phyloP scores from a whole-genome alignment of 2,113 vertebrate genomes.

The Cathartes aura region DNA sequence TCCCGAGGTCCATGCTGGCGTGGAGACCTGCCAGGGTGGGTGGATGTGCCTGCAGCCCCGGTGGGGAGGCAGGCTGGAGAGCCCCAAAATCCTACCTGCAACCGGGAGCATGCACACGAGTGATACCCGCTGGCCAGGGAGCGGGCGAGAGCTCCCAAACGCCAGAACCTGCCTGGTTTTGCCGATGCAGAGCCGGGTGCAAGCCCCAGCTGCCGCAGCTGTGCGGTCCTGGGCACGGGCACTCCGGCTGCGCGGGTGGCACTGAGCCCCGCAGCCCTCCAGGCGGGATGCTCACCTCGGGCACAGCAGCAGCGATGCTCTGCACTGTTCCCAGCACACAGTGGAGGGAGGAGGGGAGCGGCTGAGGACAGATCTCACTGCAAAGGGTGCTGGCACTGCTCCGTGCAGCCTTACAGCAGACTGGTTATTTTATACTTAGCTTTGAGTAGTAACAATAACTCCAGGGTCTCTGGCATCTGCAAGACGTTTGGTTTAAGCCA shows the following conservation, averaged over 20 bases:
- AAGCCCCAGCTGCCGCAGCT: not conserved
- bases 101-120: rapidly evolving
- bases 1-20: not conserved
- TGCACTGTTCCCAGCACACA: not conserved
- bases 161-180: not conserved
- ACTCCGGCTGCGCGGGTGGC: rapidly evolving
- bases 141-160: not conserved
- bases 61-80: not conserved
- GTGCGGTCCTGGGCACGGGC: not conserved
- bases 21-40: not conserved
- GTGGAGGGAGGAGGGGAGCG: not conserved
- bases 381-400: not conserved
- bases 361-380: not conserved
- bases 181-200: not conserved
- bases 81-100: not conserved
- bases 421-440: not conserved
- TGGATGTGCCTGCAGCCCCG: not conserved
- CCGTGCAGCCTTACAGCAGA: not conserved
- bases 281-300: not conserved
- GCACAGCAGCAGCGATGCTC: not conserved
- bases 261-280: not conserved
- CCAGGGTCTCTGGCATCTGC: not conserved
- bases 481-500: not conserved
- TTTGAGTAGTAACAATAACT: not conserved
- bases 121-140: not conserved